phyloP scores from a whole-genome alignment of 2,888 invertebrate species.

The Callosobruchus maculatus region DNA sequence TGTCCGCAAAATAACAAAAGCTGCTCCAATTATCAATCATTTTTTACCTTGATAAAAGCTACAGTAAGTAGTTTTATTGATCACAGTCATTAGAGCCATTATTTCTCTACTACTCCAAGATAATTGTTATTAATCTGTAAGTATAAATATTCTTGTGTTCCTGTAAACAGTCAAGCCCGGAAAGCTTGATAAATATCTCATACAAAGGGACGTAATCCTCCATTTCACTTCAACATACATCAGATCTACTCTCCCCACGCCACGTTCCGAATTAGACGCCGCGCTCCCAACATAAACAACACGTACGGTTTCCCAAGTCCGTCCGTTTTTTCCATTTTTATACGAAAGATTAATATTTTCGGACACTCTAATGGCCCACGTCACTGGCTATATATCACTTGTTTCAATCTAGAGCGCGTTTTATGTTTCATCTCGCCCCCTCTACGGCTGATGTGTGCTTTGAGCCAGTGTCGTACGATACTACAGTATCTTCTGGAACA shows the following conservation, averaged over 20 bases:
- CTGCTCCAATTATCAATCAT: no score
- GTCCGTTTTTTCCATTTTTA: slow-evolving; percentile 43
- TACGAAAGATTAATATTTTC: slow-evolving; percentile 51
- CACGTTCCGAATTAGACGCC: slow-evolving; percentile 11
- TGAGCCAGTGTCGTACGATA: not conserved
- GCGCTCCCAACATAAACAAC: slow-evolving; percentile 34
- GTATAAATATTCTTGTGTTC: no score
- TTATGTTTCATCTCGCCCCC: slow-evolving; percentile 45
- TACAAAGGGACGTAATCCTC: slow-evolving; percentile 1
- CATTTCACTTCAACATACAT: slow-evolving; percentile 17
- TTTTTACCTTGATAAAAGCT: no score
- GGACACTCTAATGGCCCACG: slow-evolving; percentile 53
- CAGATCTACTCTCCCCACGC: slow-evolving; percentile 13
- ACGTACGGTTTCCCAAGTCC: slow-evolving; percentile 33
- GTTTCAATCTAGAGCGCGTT: slow-evolving; percentile 53
- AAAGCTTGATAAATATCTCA: not conserved
- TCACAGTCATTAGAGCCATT: no score
- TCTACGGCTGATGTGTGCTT: slow-evolving; percentile 2
- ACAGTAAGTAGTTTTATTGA: no score
- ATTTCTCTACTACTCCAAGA: no score
- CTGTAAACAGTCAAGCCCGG: not conserved
- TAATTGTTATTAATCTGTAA: no score
- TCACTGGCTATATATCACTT: slow-evolving; percentile 53
- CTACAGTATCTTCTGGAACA: not conserved
- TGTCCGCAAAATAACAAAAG: no score